Evolutionary conservation across 2,888 invertebrate genomes (phyloP), one percentile per base, ranked within the genome.

Genomic region (Dugesia japonica): DNA sequence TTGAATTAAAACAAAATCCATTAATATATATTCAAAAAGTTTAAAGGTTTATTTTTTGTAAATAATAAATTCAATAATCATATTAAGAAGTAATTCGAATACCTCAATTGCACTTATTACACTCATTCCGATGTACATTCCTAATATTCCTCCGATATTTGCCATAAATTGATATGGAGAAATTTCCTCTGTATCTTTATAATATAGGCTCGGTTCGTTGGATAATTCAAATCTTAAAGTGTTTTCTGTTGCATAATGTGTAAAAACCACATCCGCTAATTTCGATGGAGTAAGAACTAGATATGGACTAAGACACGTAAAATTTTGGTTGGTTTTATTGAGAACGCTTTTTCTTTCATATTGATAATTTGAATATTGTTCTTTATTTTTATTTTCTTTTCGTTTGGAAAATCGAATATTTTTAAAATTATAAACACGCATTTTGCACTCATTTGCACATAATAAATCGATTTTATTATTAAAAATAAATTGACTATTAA

Each of bases 161-260:
- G 56, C 56, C 4, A 56, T 56, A n/a, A 56, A 56, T 56, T 56
- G 56, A n/a, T 56, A 56, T 13, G 56, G 56, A 56, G 56, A 20
- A 56, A 56, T 56, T n/a, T 56, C 56, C 17, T 56, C 56, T 56
- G 56, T 56, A 23, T 56, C 56, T 56, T 13, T 56, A 56, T 56
- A 56, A 56, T 20, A n/a, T n/a, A 56, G n/a, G 17, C 56, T 56
- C n/a, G 56, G 56, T n/a, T 56, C 56, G n/a, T 56, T 4, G 20
- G 56, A 56, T 7, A 56, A n/a, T 56, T 56, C 20, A n/a, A 56
- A 56, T 7, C n/a, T 56, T 13, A 56, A n/a, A 56, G 56, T 56
- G n/a, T 56, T 56, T 56, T 56, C 56, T 56, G 56, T 56, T 4
- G 56, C 56, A 56, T 56, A 56, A 56, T 56, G 56, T 9, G 23